phyloP scores from a whole-genome alignment of 2,888 invertebrate species.

The Pedicia rivosa region DNA sequence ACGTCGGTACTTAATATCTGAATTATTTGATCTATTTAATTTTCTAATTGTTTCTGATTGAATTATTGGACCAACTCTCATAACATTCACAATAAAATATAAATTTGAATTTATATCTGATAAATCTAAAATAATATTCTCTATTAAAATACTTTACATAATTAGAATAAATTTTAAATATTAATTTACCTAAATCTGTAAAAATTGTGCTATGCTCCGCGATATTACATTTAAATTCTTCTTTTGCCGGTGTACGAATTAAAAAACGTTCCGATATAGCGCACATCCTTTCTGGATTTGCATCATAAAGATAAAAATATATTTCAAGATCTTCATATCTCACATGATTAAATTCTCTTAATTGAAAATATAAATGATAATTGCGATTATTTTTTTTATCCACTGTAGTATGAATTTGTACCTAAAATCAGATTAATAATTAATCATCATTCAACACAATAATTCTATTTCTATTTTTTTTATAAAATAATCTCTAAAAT shows the following conservation, averaged over 20 bases:
- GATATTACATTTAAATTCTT: conserved; percentile 82
- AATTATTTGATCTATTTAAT: conserved; percentile 24
- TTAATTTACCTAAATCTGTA: conserved; percentile 44
- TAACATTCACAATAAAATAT: conserved; percentile 78
- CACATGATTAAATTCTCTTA: conserved; percentile 77
- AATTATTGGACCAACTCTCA: conserved; percentile 75
- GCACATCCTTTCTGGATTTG: conserved; percentile 45
- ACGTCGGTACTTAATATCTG: conserved; percentile 39
- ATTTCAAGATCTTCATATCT: conserved; percentile 82
- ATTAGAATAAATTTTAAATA: too few species aligned
- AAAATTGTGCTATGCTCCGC: conserved; percentile 78
- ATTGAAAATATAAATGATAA: conserved; percentile 72
- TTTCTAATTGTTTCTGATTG: conserved; percentile 28
- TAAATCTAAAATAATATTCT: conserved; percentile 50
- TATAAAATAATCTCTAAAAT: too few species aligned
- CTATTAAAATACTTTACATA: too few species aligned
- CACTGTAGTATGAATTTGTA: too few species aligned
- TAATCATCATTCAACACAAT: conserved; percentile 28
- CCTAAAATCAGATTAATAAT: too few species aligned
- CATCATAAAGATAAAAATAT: conserved; percentile 72
- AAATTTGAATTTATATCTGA: conserved; percentile 73
- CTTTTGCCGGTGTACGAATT: conserved; percentile 76
- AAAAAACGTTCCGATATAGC: conserved; percentile 81
- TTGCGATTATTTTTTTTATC: conserved; percentile 38
- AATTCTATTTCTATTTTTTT: conserved; percentile 15